Evolutionary conservation across 2,888 invertebrate genomes (phyloP).

Genomic region (Opisthograptis luteolata): DNA sequence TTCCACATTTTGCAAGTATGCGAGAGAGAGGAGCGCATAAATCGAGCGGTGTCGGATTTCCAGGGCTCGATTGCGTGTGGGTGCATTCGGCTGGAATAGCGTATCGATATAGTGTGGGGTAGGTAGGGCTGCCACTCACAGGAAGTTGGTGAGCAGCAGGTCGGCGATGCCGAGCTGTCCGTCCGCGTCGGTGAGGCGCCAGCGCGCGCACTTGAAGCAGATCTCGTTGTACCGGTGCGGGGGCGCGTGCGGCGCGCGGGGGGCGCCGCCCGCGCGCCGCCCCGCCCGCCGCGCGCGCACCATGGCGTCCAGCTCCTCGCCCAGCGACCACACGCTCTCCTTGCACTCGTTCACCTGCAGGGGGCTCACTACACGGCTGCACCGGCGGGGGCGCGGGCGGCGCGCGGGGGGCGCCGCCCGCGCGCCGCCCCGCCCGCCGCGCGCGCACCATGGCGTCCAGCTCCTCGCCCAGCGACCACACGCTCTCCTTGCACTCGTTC

Average conservation of each 20-base stretch:
- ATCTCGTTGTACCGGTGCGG: slow-evolving; percentile 92
- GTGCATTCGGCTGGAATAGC: too few species aligned
- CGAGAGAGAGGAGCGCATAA: too few species aligned
- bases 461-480: slow-evolving; percentile 95
- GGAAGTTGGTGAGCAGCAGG: slow-evolving; percentile 96
- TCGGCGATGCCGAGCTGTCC: slow-evolving; percentile 99
- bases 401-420: slow-evolving; percentile 85
- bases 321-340: slow-evolving; percentile 92
- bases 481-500: slow-evolving; percentile 94
- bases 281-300: slow-evolving; percentile 94
- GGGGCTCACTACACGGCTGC: slow-evolving; percentile 60
- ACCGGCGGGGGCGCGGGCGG: slow-evolving; percentile 87
- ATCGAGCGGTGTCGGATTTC: too few species aligned
- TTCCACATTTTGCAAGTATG: too few species aligned
- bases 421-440: slow-evolving; percentile 90
- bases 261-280: slow-evolving; percentile 86
- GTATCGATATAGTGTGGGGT: too few species aligned
- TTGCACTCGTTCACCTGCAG: slow-evolving; percentile 94
- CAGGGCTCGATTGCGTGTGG: too few species aligned
- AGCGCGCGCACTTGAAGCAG: slow-evolving; percentile 99
- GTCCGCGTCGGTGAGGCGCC: slow-evolving; percentile 98
- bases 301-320: slow-evolving; percentile 98
- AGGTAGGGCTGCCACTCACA: slow-evolving; percentile 84
- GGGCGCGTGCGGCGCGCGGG: slow-evolving; percentile 87
- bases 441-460: slow-evolving; percentile 97